Evolutionary conservation across 2,888 invertebrate genomes (phyloP).

Genomic region (Chironomus riparius): DNA sequence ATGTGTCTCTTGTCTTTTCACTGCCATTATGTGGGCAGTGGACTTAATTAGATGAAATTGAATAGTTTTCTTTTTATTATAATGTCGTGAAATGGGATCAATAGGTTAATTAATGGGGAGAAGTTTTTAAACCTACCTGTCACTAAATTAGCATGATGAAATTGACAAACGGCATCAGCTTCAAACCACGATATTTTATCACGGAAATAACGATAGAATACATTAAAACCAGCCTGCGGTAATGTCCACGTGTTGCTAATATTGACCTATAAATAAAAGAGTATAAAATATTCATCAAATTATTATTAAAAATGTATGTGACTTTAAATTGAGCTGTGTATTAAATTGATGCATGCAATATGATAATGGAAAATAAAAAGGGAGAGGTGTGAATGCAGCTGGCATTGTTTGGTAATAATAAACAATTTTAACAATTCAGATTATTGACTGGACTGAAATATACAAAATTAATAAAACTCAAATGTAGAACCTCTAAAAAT

Average conservation of each 20-base stretch:
- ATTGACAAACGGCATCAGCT: constrained; percentile 74
- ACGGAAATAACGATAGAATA: constrained; percentile 74
- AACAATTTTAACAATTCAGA: too few relatives aligned
- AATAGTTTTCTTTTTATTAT: not conserved
- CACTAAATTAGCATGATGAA: constrained; percentile 70
- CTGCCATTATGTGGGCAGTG: too few relatives aligned
- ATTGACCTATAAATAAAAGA: constrained; percentile 53
- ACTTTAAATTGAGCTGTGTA: too few relatives aligned
- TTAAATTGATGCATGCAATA: not conserved
- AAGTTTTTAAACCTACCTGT: constrained; percentile 53
- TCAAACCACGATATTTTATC: constrained; percentile 79
- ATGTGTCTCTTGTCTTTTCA: too few relatives aligned
- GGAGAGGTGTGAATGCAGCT: too few relatives aligned
- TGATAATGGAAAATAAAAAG: not conserved
- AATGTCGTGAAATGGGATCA: not conserved
- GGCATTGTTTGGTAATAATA: too few relatives aligned
- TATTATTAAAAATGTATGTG: too few relatives aligned
- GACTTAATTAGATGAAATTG: not conserved
- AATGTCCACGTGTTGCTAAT: constrained; percentile 75
- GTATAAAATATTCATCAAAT: too few relatives aligned
- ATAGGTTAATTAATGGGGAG: not conserved
- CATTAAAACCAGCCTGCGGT: constrained; percentile 70
- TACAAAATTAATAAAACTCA: too few relatives aligned
- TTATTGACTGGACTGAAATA: too few relatives aligned
- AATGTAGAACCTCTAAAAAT: too few relatives aligned